Evolutionary conservation across 2,113 vertebrate species (phyloP), one percentile per base, ranked within the genome.

Genomic region (Oreochromis aureus): DNA sequence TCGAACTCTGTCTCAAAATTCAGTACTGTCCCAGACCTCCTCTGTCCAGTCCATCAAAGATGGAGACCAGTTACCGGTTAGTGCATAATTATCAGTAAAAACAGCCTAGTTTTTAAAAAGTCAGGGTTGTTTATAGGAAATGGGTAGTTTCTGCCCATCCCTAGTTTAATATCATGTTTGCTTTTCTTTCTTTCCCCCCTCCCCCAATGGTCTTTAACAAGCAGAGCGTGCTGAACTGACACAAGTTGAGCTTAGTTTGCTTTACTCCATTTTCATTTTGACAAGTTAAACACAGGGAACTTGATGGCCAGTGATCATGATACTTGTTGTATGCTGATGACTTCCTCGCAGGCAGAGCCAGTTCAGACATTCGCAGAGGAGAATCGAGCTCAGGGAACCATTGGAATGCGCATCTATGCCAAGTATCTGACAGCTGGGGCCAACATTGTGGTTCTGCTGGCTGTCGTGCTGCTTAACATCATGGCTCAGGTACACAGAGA

Each of bases 361-460:
- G 85, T 95, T 2, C 95, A 97, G 48, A 95, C 87, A 0, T 9
- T 97, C 7, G 80, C 94, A 3, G 98, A 99, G 73, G 99, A 99
- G 94, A 97, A 86, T 82, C 97, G 98, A 0, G 96, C 95, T 3
- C 96, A 98, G 69, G 98, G 98, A 51, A 97, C 93, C 91, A 96
- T 99, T 10, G 94, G 82, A 53, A 24, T 97, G 1, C 92, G 94
- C 12, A 54, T 97, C 84, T 99, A 99, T 48, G 90, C 96, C 85
- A 98, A 97, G 84, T 99, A 98, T 88, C 96, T 99, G 48, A 84
- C 54, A n/a, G 97, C 98, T 0, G 98, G 99, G 55, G 97, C 97
- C 18, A 97, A 92, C 86, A 78, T 93, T 30, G 10, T 96, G 1
- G 10, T 97, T 22, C 92, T 98, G 90, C 56, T 98, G 34, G 3